A percentile compares a stretch with the other conserved stretches of the same genome.
Evolutionary conservation across 1,140 invertebrate genomes (phyloP).

Genomic region (Bombus difficillimus): DNA sequence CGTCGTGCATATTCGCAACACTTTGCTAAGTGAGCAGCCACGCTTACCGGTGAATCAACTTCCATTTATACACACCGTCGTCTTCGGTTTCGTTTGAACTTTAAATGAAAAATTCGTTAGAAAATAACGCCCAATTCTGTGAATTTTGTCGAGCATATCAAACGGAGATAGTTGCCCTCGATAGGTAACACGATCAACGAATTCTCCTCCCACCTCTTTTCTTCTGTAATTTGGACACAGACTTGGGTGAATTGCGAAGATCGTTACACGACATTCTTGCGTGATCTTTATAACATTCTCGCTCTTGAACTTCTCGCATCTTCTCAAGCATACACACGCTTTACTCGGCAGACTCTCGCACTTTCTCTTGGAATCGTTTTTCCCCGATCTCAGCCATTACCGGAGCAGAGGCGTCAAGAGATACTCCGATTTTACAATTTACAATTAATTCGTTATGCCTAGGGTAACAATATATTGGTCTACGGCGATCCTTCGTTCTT

Average conservation of each 20-base stretch:
- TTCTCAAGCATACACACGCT: neutral
- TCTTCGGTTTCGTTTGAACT: neutral
- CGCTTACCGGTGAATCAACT: neutral
- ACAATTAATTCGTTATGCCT: slow-evolving; percentile 23
- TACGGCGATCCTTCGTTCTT: slow-evolving; percentile 5
- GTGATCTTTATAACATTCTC: no score
- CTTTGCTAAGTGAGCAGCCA: no score
- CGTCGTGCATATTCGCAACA: neutral
- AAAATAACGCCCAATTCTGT: slow-evolving; percentile 4
- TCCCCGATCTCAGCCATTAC: neutral
- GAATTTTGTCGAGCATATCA: neutral
- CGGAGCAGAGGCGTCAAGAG: slow-evolving; percentile 17
- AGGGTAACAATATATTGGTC: slow-evolving; percentile 43
- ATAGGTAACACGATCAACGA: neutral
- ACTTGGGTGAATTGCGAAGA: slow-evolving; percentile 1
- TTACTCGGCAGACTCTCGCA: neutral
- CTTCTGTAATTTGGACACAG: neutral
- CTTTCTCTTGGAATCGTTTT: neutral
- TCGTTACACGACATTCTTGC: neutral
- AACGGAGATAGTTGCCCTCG: neutral
- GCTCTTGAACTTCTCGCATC: no score
- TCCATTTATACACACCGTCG: neutral
- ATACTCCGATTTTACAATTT: slow-evolving; percentile 13
- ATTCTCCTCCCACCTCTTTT: neutral
- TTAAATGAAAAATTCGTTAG: neutral